These are phyloP conservation scores for Drosophila antonietae DNA, from an alignment of 2,888 invertebrate genomes.

Conservation along the genomic window DNA sequence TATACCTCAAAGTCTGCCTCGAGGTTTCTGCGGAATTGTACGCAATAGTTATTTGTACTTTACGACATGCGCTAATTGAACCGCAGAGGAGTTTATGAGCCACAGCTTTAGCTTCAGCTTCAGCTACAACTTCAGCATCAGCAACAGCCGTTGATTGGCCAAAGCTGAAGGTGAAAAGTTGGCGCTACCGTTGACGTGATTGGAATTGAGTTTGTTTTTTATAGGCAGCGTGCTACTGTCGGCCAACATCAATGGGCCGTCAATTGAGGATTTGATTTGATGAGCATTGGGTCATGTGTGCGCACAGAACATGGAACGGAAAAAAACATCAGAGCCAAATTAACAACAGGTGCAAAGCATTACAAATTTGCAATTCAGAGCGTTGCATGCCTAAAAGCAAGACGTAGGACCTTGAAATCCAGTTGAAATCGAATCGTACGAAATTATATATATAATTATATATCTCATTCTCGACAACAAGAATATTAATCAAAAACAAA, in stretches of 20 bases:
- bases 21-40: slow-evolving; percentile 59
- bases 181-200: slow-evolving; percentile 51
- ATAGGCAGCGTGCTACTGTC: slow-evolving; percentile 26
- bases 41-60: slow-evolving; percentile 78
- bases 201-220: slow-evolving; percentile 42
- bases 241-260: slow-evolving; percentile 53
- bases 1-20: slow-evolving; percentile 51
- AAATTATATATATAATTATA: background rate
- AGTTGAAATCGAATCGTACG: background rate
- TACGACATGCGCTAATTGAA: slow-evolving; percentile 78
- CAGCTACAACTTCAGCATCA: background rate
- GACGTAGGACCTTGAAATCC: background rate
- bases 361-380: slow-evolving; percentile 17
- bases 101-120: slow-evolving; percentile 23
- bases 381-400: background rate
- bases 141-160: slow-evolving; percentile 53
- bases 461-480: background rate
- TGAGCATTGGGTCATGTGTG: slow-evolving; percentile 39
- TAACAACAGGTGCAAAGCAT: slow-evolving; percentile 32
- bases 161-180: slow-evolving; percentile 61
- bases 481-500: background rate
- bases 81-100: slow-evolving; percentile 69
- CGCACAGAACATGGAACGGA: slow-evolving; percentile 11
- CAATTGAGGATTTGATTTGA: slow-evolving; percentile 45
- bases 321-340: slow-evolving; percentile 10